Conservation (phyloP, 2,113 vertebrate genomes). For the Cyprinodon variegatus region DNA sequence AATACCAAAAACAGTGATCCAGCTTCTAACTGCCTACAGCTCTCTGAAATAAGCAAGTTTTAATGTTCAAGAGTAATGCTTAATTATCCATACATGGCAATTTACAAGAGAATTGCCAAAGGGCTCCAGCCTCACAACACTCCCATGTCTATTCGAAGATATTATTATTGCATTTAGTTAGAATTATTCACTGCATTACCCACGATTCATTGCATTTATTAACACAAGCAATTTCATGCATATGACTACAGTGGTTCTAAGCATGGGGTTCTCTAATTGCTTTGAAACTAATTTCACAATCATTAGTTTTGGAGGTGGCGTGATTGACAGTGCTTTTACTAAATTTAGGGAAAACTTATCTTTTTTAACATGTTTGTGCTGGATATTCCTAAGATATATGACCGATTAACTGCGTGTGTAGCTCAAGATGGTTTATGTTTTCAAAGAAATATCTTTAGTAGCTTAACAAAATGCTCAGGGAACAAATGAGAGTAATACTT, state of each 20-base stretch:
- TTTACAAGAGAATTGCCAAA: constrained; percentile 91
- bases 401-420: constrained; percentile 5
- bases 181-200: constrained; percentile 91
- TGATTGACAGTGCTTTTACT: constrained; percentile 70
- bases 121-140: constrained; percentile 83
- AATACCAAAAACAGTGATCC: constrained; percentile 59
- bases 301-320: constrained; percentile 90
- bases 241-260: constrained; percentile 98
- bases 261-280: constrained; percentile 93
- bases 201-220: constrained; percentile 97
- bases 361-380: constrained; percentile 48
- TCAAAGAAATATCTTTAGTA: background rate
- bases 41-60: constrained; percentile 83
- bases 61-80: constrained; percentile 86
- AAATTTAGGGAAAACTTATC: constrained; percentile 48
- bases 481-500: background rate
- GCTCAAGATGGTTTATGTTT: background rate
- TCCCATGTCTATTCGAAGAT: constrained; percentile 90
- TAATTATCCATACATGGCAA: constrained; percentile 88
- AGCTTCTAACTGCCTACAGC: constrained; percentile 74
- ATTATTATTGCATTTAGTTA: constrained; percentile 92
- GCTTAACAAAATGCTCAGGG: background rate
- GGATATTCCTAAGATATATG: constrained; percentile 30
- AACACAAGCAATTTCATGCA: constrained; percentile 99
- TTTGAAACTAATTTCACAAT: constrained; percentile 99